Evolutionary conservation across 2,113 vertebrate species (phyloP).

Genomic region (Pelecanus crispus): DNA sequence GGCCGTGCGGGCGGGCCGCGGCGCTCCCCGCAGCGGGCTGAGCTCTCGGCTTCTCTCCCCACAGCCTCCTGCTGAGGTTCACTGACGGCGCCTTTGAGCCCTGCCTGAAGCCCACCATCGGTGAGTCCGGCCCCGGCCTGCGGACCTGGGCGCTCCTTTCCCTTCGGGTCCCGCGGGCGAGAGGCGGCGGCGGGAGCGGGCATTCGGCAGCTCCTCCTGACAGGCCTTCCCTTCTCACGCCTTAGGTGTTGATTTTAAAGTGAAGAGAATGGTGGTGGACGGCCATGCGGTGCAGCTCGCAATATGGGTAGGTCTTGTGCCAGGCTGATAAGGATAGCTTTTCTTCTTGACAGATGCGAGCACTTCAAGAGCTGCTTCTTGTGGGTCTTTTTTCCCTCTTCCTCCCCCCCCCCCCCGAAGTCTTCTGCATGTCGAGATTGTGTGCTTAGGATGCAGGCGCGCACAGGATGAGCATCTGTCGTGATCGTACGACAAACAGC

Average conservation of each 20-base stretch:
- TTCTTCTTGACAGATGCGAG: no score
- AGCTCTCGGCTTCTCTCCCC: background rate
- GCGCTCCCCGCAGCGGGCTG: accelerated
- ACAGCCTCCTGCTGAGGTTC: conserved; percentile 37
- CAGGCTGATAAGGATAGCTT: accelerated
- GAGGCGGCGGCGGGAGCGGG: background rate
- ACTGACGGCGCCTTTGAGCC: conserved; percentile 10
- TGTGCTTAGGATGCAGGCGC: accelerated
- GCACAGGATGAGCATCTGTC: accelerated
- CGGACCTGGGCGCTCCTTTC: accelerated
- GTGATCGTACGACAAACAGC: accelerated
- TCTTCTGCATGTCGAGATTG: accelerated
- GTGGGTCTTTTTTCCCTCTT: background rate
- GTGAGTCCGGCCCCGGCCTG: background rate
- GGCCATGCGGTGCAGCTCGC: background rate
- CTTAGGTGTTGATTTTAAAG: conserved; percentile 49
- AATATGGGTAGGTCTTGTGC: conserved; percentile 36
- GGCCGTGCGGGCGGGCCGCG: background rate
- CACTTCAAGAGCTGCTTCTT: background rate
- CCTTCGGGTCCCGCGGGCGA: accelerated
- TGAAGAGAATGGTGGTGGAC: background rate
- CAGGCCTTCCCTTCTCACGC: accelerated
- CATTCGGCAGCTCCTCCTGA: accelerated
- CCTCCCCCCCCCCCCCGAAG: accelerated
- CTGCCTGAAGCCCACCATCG: background rate